Conservation (phyloP, 2,113 vertebrate genomes). For the Tyto alba region DNA sequence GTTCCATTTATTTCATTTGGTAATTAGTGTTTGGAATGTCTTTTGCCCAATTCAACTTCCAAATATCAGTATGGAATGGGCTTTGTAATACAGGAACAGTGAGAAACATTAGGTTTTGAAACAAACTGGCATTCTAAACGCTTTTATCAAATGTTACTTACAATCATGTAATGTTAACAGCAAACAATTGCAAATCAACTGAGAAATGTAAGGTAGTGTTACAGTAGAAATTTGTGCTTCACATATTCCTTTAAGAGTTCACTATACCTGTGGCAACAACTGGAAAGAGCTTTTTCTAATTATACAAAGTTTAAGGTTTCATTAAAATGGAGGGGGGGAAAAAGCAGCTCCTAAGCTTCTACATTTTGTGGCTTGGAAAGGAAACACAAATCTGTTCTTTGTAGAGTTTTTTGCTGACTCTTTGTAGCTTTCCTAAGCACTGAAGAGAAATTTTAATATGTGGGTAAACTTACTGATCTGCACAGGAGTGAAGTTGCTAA, state of each 20-base stretch:
- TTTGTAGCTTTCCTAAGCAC: not conserved
- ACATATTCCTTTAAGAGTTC: not conserved
- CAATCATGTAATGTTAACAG: not conserved
- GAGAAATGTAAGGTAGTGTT: not conserved
- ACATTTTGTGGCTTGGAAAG: conserved; percentile 21
- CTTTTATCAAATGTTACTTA: not conserved
- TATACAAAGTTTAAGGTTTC: conserved; percentile 17
- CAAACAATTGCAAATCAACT: not conserved
- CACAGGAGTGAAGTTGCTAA: not conserved
- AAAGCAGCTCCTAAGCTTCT: not conserved
- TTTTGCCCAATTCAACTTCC: not conserved
- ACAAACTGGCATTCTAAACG: not conserved
- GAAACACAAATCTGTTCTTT: not conserved
- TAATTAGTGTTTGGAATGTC: not conserved
- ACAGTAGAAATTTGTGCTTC: not conserved
- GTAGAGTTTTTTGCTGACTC: conserved; percentile 2
- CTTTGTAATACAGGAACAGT: not conserved
- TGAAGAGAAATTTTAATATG: not conserved
- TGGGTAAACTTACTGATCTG: not conserved
- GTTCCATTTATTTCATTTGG: not conserved
- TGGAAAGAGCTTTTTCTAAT: conserved; percentile 8
- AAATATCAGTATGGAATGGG: not conserved
- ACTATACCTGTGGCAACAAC: not conserved
- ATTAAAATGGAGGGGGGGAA: not conserved
- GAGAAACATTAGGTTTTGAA: not conserved